Percentiles rank a stretch among this genome's conserved stretches.
These are phyloP conservation scores for Schlechtendalia chinensis DNA, from an alignment of 1,140 invertebrate genomes.

Conservation along the genomic window DNA sequence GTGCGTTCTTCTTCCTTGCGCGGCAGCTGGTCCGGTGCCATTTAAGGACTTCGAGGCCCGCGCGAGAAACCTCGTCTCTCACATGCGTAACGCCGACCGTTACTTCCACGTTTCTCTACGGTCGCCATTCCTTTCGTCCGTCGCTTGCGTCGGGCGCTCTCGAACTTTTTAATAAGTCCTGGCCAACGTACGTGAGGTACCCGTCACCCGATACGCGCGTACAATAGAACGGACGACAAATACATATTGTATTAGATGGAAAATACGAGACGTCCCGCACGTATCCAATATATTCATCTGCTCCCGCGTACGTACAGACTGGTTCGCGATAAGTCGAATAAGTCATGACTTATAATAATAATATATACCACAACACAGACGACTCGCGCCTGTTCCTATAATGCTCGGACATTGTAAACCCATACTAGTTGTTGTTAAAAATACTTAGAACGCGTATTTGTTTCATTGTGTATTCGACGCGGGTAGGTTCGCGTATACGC, in stretches of 20 bases:
- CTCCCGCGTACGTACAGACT: neutral
- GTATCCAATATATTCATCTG: neutral
- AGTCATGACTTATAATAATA: neutral
- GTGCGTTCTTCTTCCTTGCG: neutral
- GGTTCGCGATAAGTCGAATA: neutral
- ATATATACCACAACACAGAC: neutral
- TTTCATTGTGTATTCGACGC: constrained; percentile 13
- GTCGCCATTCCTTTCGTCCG: neutral
- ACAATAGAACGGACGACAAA: neutral
- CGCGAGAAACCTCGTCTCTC: neutral
- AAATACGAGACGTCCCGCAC: neutral
- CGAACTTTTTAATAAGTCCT: neutral
- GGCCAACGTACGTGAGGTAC: neutral
- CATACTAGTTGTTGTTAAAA: neutral
- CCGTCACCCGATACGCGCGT: no score
- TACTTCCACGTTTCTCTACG: neutral
- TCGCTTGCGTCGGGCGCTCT: neutral
- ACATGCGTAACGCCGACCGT: neutral
- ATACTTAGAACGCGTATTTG: neutral
- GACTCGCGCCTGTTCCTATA: no score
- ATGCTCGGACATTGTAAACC: neutral
- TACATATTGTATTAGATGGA: neutral
- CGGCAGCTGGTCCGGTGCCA: constrained; percentile 21
- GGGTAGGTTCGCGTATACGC: neutral
- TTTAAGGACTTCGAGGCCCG: neutral